These are phyloP conservation scores for Montipora capitata DNA, from an alignment of 92 coral and sea anemone species.

Conservation along the genomic window DNA sequence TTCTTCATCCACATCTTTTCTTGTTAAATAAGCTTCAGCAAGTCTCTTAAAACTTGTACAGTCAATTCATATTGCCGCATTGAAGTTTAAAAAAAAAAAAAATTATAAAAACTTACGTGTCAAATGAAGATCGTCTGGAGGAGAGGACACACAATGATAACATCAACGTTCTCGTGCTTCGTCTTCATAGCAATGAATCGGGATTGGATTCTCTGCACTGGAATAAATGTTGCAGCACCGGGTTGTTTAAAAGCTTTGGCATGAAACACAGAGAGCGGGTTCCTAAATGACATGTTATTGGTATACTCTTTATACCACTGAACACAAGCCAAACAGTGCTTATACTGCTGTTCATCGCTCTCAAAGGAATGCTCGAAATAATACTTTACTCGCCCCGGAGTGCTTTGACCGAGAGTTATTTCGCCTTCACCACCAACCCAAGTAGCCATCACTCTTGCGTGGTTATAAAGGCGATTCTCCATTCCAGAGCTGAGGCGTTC, in stretches of 20 bases:
- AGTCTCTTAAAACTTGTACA: no score
- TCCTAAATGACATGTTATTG: constrained; percentile 12
- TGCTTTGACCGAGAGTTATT: neutral
- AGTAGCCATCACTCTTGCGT: constrained; percentile 41
- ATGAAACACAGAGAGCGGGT: constrained; percentile 16
- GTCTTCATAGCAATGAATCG: constrained; percentile 10
- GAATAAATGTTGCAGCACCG: constrained; percentile 15
- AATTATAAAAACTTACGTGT: no score
- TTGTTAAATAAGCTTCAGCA: no score
- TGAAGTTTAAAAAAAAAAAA: no score
- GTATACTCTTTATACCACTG: constrained; percentile 13
- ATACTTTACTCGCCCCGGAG: constrained; percentile 27
- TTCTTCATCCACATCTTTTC: no score
- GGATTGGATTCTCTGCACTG: constrained; percentile 35
- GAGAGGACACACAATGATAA: neutral
- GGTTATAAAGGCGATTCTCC: constrained; percentile 22
- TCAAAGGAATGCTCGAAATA: constrained; percentile 28
- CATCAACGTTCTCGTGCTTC: neutral
- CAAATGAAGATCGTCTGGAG: neutral
- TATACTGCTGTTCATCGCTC: neutral
- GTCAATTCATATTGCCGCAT: no score
- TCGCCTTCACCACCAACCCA: constrained; percentile 26
- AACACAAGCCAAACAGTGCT: constrained; percentile 25
- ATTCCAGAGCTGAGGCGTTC: constrained; percentile 36
- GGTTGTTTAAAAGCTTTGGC: constrained; percentile 21